phyloP scores from a whole-genome alignment of 2,797 vertebrate genomes.

The Paedocypris micromegethes region DNA sequence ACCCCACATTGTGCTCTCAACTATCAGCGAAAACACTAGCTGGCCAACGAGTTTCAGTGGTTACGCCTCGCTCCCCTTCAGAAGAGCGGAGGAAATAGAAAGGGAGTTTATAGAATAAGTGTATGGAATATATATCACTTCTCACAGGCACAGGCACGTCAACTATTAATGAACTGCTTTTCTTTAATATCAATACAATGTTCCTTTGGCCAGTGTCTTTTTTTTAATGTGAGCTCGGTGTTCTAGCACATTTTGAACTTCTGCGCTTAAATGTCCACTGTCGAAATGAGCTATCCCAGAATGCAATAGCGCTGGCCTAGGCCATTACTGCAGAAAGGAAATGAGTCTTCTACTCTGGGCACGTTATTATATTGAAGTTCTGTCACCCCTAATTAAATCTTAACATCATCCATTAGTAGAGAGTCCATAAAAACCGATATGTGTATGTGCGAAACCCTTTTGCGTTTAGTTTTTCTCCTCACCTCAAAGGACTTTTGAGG shows the following conservation, averaged over 20 bases:
- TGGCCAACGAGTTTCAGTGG: slow-evolving; percentile 19
- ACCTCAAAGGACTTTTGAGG: slow-evolving; percentile 13
- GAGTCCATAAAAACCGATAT: slow-evolving; percentile 28
- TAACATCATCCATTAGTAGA: slow-evolving; percentile 29
- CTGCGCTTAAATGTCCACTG: background rate
- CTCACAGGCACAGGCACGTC: too few species aligned
- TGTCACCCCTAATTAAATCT: slow-evolving; percentile 33
- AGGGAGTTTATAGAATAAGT: too few species aligned
- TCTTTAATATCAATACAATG: too few species aligned
- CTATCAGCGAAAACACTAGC: slow-evolving; percentile 23
- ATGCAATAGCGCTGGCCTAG: background rate
- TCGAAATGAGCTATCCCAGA: background rate
- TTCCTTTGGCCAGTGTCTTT: too few species aligned
- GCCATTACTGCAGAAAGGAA: background rate
- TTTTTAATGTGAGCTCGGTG: too few species aligned
- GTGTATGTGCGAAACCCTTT: slow-evolving; percentile 41
- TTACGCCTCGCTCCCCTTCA: slow-evolving; percentile 26
- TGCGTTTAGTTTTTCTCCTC: slow-evolving; percentile 6
- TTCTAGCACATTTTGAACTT: too few species aligned
- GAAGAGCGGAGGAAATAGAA: too few species aligned
- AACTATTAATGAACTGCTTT: too few species aligned
- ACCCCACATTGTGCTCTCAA: slow-evolving; percentile 26
- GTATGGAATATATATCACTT: too few species aligned
- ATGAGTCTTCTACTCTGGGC: slow-evolving; percentile 4
- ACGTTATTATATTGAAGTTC: slow-evolving; percentile 14